Conservation (phyloP, 2,888 invertebrate genomes). For the Drosophila paramelanica region DNA sequence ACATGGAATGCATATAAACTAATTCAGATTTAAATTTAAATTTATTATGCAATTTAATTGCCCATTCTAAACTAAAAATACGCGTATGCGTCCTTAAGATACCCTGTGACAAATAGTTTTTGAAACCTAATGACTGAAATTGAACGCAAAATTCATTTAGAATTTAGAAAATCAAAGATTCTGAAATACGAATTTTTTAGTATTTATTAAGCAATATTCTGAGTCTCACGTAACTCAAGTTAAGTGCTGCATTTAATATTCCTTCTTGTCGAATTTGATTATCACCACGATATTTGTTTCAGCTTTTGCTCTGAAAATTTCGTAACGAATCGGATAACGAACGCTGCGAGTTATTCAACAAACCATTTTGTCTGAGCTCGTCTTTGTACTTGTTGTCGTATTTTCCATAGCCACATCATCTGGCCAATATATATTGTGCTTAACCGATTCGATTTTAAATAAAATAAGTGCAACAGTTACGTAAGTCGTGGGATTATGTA, state of each 20-base stretch:
- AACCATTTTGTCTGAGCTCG: constrained; percentile 3
- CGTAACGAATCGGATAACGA: neutral
- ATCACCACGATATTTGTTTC: neutral
- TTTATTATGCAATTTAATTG: too few species aligned
- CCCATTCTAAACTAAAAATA: neutral
- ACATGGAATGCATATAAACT: too few species aligned
- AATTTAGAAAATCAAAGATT: too few species aligned
- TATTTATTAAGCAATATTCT: too few species aligned
- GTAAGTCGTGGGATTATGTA: constrained; percentile 18
- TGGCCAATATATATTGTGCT: constrained; percentile 8
- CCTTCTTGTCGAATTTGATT: neutral
- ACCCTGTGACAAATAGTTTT: too few species aligned
- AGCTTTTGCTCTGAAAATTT: neutral
- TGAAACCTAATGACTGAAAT: too few species aligned
- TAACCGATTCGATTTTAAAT: constrained; percentile 6
- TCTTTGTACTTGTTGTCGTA: neutral
- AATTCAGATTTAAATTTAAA: too few species aligned
- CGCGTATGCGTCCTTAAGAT: neutral
- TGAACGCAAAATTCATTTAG: too few species aligned
- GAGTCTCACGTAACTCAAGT: too few species aligned
- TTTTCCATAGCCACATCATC: neutral
- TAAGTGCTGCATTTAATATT: too few species aligned
- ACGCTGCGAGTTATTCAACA: constrained; percentile 12
- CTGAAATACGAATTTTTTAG: too few species aligned
- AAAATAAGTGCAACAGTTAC: constrained; percentile 28